Conservation (phyloP, 2,888 invertebrate species). For the Ariolimax columbianus region DNA sequence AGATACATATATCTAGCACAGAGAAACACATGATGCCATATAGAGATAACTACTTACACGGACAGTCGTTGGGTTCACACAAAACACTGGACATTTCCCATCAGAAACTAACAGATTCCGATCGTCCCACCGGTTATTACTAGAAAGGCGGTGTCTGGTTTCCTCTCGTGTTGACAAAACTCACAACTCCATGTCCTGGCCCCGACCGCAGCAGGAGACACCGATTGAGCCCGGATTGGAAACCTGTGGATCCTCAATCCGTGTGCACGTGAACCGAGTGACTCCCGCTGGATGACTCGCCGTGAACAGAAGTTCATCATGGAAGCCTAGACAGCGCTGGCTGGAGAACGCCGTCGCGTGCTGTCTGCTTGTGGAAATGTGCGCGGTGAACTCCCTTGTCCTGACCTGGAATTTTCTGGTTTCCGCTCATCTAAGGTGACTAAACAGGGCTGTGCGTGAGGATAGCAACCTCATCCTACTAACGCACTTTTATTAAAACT, state of each 20-base stretch:
- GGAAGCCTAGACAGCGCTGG: background rate
- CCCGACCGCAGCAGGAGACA: background rate
- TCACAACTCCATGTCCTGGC: background rate
- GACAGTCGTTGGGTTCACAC: background rate
- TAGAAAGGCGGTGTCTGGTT: background rate
- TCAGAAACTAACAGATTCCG: background rate
- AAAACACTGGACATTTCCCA: background rate
- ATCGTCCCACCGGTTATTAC: too few relatives aligned
- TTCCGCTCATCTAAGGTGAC: too few relatives aligned
- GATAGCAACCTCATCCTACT: too few relatives aligned
- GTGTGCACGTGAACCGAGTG: constrained; percentile 16
- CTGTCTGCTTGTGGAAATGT: background rate
- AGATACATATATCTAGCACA: too few relatives aligned
- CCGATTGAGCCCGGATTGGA: background rate
- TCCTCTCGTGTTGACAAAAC: background rate
- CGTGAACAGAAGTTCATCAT: background rate
- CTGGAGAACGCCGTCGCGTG: constrained; percentile 3
- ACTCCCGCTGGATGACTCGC: background rate
- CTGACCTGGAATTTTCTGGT: too few relatives aligned
- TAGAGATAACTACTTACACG: too few relatives aligned
- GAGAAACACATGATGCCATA: too few relatives aligned
- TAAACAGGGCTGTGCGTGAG: too few relatives aligned
- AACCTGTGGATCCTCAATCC: background rate
- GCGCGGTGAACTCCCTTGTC: constrained; percentile 4
- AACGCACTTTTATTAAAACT: too few relatives aligned